Percentiles rank a stretch among this genome's conserved stretches.
Evolutionary conservation across 2,888 invertebrate species (phyloP).

Genomic region (Choristoneura rosaceana): DNA sequence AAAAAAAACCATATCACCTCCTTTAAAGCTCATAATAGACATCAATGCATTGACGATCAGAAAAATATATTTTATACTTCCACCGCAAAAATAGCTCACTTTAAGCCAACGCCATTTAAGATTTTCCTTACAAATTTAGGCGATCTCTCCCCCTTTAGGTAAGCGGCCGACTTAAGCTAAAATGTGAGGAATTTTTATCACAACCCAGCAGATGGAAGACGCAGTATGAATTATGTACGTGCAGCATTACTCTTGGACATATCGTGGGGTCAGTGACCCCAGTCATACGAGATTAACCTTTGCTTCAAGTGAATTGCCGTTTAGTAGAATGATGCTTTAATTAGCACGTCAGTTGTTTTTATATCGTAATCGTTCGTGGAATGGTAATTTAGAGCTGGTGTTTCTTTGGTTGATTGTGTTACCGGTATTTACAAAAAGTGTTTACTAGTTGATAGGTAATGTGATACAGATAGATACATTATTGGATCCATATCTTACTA

Average conservation of each 20-base stretch:
- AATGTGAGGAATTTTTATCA: constrained; percentile 73
- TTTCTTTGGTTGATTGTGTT: neutral
- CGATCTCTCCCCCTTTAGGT: constrained; percentile 48
- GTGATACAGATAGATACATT: too few species aligned
- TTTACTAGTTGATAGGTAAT: too few species aligned
- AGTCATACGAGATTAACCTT: constrained; percentile 23
- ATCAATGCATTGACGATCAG: neutral
- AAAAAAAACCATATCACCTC: too few species aligned
- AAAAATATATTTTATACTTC: neutral
- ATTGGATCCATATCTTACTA: too few species aligned
- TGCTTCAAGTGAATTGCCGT: constrained; percentile 7
- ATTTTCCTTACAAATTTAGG: constrained; percentile 20
- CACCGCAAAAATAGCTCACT: neutral
- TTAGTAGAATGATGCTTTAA: constrained; percentile 17
- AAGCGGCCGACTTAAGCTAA: constrained; percentile 55
- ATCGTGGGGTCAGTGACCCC: constrained; percentile 46
- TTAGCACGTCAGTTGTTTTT: constrained; percentile 11
- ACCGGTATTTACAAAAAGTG: too few species aligned
- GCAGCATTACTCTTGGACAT: constrained; percentile 29
- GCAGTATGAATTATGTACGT: constrained; percentile 75
- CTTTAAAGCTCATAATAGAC: too few species aligned
- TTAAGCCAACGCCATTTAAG: constrained; percentile 5
- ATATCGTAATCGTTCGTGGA: neutral
- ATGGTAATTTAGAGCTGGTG: neutral
- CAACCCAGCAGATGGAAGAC: constrained; percentile 57